phyloP scores from a whole-genome alignment of 2,797 vertebrate species.

The Trachops cirrhosus region DNA sequence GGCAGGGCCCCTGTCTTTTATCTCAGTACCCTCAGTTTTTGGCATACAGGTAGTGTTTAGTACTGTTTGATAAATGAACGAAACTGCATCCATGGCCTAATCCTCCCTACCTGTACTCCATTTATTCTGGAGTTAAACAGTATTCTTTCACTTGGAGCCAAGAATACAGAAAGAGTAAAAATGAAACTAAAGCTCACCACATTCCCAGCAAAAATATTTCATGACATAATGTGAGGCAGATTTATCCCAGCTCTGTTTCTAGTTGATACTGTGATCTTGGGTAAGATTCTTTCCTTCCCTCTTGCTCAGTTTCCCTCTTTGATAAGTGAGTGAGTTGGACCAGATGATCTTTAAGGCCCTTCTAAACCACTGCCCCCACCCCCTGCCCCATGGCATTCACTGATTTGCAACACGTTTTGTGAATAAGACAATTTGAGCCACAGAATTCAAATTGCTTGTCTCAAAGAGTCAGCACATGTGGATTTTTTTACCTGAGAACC shows the following conservation, averaged over 20 bases:
- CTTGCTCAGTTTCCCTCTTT: not conserved
- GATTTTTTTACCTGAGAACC: not conserved
- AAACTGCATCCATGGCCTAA: not conserved
- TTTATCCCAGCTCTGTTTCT: not conserved
- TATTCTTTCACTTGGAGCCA: not conserved
- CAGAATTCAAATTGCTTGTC: not conserved
- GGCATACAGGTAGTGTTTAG: not conserved
- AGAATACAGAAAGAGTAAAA: not conserved
- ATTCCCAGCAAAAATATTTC: not conserved
- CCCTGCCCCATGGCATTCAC: not conserved
- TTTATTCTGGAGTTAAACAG: not conserved
- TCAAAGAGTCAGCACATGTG: not conserved
- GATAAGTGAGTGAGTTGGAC: not conserved
- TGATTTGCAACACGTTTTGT: not conserved
- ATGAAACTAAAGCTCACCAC: not conserved
- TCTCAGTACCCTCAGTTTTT: not conserved
- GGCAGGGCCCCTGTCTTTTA: not conserved
- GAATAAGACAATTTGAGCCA: constrained; percentile 4
- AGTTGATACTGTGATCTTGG: not conserved
- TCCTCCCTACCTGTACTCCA: not conserved
- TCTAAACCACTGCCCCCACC: not conserved
- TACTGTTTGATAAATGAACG: not conserved
- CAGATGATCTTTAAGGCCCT: not conserved
- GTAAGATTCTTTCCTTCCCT: not conserved
- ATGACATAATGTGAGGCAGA: not conserved